Conservation (phyloP, 2,888 invertebrate genomes). For the Dione juno region DNA sequence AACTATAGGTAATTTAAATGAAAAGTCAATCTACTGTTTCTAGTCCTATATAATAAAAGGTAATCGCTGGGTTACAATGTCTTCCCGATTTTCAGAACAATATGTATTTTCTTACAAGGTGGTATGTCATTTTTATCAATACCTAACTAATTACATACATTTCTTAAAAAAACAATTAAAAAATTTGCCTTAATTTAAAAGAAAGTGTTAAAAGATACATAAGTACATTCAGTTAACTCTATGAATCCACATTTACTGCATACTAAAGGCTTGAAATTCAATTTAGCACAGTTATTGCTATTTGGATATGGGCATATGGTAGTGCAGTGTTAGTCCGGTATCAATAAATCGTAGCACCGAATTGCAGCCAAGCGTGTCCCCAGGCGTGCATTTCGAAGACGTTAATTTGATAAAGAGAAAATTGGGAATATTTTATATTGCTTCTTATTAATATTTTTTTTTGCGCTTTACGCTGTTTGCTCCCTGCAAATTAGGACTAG, state of each 20-base stretch:
- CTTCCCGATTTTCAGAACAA: no score
- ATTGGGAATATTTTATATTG: not conserved
- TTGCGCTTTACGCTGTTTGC: no score
- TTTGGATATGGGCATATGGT: no score
- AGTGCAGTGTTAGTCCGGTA: slow-evolving; percentile 16
- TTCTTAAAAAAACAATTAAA: not conserved
- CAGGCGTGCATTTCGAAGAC: not conserved
- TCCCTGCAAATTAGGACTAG: no score
- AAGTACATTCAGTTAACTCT: not conserved
- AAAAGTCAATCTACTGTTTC: not conserved
- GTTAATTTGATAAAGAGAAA: slow-evolving; percentile 6
- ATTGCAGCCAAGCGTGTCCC: slow-evolving; percentile 9
- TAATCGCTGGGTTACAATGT: no score
- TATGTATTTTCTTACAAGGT: no score
- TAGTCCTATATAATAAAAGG: no score
- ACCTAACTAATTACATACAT: no score
- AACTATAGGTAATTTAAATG: not conserved
- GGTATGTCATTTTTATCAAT: no score
- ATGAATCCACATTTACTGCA: not conserved
- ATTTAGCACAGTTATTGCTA: slow-evolving; percentile 19
- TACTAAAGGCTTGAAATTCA: slow-evolving; percentile 14
- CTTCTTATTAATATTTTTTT: not conserved
- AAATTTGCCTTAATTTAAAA: not conserved
- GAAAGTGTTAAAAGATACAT: slow-evolving; percentile 1
- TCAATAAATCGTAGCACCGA: slow-evolving; percentile 13